phyloP scores from a whole-genome alignment of 92 coral and sea anemone species.

The Epizoanthus ramosus region DNA sequence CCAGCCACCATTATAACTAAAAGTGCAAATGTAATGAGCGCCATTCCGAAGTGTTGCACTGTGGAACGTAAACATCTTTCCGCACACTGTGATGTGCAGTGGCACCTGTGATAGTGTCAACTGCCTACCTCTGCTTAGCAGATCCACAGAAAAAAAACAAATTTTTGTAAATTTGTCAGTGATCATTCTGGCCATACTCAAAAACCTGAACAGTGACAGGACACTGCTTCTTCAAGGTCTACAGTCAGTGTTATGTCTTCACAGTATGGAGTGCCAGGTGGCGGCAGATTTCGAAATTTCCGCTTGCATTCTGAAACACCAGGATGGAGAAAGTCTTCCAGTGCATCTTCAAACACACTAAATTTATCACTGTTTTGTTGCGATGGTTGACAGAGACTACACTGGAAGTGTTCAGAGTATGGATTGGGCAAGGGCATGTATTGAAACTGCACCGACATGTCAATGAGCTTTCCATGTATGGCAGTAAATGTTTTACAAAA shows the following conservation, averaged over 20 bases:
- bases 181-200: constrained; percentile 24
- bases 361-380: not conserved
- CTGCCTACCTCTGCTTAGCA: constrained; percentile 50
- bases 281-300: constrained; percentile 33
- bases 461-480: constrained; percentile 35
- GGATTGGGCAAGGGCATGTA: constrained; percentile 46
- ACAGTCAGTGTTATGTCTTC: constrained; percentile 29
- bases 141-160: constrained; percentile 46
- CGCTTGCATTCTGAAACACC: constrained; percentile 25
- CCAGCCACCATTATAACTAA: constrained; percentile 40
- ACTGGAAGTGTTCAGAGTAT: constrained; percentile 13
- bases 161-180: constrained; percentile 14
- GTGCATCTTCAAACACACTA: constrained; percentile 30
- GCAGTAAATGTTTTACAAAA: constrained; percentile 37
- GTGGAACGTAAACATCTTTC: constrained; percentile 9
- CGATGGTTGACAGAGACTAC: constrained; percentile 23
- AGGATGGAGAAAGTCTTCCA: constrained; percentile 49
- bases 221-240: constrained; percentile 20
- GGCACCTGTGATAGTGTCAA: constrained; percentile 30
- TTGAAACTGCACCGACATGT: constrained; percentile 37
- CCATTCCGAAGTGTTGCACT: constrained; percentile 59
- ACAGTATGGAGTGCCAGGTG: not conserved
- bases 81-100: not conserved
- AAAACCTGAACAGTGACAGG: constrained; percentile 48
- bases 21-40: constrained; percentile 47